These are phyloP conservation scores for Coracias cyanogaster DNA, from an alignment of 2,797 vertebrate species.

Conservation along the genomic window DNA sequence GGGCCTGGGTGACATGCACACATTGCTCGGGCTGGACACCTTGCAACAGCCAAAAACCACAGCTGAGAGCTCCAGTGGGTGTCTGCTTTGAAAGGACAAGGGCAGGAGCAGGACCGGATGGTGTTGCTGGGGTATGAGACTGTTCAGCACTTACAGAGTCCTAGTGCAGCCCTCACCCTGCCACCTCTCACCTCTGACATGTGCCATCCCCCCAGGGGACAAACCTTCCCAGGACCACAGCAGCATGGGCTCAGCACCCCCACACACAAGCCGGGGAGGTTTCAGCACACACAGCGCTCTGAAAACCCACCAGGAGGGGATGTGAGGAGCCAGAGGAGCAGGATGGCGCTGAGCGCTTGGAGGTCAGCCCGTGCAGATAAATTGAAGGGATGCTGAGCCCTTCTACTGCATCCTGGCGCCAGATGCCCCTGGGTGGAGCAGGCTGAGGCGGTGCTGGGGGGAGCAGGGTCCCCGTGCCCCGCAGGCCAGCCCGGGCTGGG, in stretches of 20 bases:
- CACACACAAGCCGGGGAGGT: fast-evolving
- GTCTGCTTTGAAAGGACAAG: not conserved
- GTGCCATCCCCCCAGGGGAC: not conserved
- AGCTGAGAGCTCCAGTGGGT: not conserved
- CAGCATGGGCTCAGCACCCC: not conserved
- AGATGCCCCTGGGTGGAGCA: not conserved
- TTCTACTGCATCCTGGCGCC: not conserved
- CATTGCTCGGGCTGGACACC: not conserved
- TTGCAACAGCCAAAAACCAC: not conserved
- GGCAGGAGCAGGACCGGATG: not conserved
- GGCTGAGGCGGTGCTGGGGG: fast-evolving
- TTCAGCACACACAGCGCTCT: fast-evolving
- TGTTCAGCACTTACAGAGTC: fast-evolving
- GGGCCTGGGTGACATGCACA: not conserved
- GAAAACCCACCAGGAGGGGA: not conserved
- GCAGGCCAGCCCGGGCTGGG: not conserved
- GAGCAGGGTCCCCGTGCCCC: fast-evolving
- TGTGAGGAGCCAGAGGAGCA: not conserved
- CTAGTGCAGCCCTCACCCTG: fast-evolving
- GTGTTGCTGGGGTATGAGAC: not conserved
- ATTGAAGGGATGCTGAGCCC: not conserved
- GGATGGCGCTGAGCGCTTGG: not conserved
- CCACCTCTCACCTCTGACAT: not conserved
- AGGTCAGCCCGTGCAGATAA: fast-evolving
- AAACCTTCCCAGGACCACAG: not conserved